Base-by-base conservation (phyloP, 2,888 invertebrate species). In the Isoperla grammatica region DNA sequence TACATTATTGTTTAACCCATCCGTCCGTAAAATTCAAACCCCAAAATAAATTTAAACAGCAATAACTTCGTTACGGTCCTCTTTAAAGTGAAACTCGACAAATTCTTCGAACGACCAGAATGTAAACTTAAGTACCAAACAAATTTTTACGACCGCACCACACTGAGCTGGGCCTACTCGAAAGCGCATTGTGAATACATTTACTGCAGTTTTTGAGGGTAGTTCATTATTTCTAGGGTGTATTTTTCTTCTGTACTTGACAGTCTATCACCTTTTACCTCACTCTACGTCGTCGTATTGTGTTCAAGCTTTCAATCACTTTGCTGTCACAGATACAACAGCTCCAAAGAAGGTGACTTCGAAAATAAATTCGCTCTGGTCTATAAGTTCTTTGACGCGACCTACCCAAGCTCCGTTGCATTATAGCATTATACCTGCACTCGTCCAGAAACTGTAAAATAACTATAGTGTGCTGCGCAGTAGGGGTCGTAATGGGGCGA, bases 151-250 rank as follows among this genome's bases (percentile, higher is more conserved):
- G 29, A 29, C 29, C 29, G 4, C 29, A 6, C 29, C 29, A 29
- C 8, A 8, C 5, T 29, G 8, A 8, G 29, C 5, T 29, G 8
- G 29, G 29, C 29, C 29, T 8, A 29, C 29, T 29, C 29, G 29
- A 29, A 29, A 29, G 8, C 29, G 15, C 17, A 53, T 53, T 39
- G 53, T 53, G 13, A 12, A 50, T 53, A 39, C 35, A 53, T 53
- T 53, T 39, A 53, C 39, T 53, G n/a, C 12, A 2, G 39, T 9
- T 17, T 39, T 53, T 17, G 39, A 39, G 39, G 53, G 53, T 53
- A 53, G 53, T 53, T 53, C 53, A 53, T 53, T 53, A 53, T 53
- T 53, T 53, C 20, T 37, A 15, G 37, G 13, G 53, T 17, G 53
- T 23, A 9, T 15, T 19, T 20, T 19, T 53, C n/a, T n/a, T n/a